Evolutionary conservation across 2,888 invertebrate species (phyloP), one percentile per base, ranked within the genome.

Genomic region (Leucophenga maculata): DNA sequence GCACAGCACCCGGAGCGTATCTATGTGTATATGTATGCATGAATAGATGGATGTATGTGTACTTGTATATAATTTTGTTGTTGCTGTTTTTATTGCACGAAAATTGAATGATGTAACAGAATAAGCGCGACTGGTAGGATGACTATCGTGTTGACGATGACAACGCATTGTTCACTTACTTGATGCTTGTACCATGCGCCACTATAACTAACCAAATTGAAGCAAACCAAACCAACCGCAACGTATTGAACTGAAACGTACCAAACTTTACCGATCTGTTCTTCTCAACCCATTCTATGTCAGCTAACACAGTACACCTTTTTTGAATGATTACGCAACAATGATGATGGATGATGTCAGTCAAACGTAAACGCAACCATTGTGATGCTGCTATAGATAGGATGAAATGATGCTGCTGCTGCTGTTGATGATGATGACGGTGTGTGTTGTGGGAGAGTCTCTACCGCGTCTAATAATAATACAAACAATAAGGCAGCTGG

Each of bases 281-380:
- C 39, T 39, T 39, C 39, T 46, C 46, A 46, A 46, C 3, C 46
- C 46, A 46, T 26, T 14, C 46, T n/a, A 46, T 46, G 46, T 13
- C 46, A 46, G 18, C 6, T n/a, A 8, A 18, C 16, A 50, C 18
- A 16, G 18, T 16, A 50, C 50, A 50, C 50, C 50, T 50, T 39
- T 39, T 39, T 74, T 60, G 64, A 68, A 74, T 74, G 79, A 82
- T 80, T 82, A 82, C 78, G 70, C 66, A 1, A 18, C 57, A 67
- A 64, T 69, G 77, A 50, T 50, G 50, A 50, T 50, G 50, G 50
- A 50, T 50, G 50, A 50, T 50, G 50, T 50, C 50, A 50, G 50
- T 50, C 50, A 50, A 14, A 57, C 16, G 31, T 13, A 26, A 26
- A n/a, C 14, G 20, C 13, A 57, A 26, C 9, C 57, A 14, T 18